Conservation (phyloP, 2,113 vertebrate genomes). For the Coptodon bakossiorum region DNA sequence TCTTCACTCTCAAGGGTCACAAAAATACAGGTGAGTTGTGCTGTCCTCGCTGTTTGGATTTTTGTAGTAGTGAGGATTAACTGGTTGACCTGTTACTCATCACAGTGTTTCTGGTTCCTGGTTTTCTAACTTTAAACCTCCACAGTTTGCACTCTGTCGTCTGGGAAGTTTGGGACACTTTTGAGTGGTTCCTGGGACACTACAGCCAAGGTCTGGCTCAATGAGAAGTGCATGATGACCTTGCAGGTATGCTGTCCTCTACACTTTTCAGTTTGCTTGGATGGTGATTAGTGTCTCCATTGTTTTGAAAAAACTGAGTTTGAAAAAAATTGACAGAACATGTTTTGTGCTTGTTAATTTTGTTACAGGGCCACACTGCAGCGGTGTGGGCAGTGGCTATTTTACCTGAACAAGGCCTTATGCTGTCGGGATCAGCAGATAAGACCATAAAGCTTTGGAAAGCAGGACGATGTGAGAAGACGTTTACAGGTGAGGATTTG, state of each 20-base stretch:
- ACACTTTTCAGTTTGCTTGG: background rate
- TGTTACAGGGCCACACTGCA: constrained; percentile 84
- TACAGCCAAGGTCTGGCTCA: constrained; percentile 95
- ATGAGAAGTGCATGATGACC: constrained; percentile 98
- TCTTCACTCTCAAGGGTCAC: constrained; percentile 87
- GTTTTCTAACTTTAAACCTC: background rate
- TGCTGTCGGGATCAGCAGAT: constrained; percentile 95
- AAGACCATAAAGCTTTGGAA: constrained; percentile 98
- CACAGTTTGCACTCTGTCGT: constrained; percentile 90
- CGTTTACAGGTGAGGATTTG: constrained; percentile 79
- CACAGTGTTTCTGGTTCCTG: background rate
- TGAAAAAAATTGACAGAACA: background rate
- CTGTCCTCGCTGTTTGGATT: fast-evolving
- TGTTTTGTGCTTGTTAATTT: background rate
- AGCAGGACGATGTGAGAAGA: constrained; percentile 91
- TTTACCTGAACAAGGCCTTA: constrained; percentile 91
- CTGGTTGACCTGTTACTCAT: background rate
- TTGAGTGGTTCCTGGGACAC: constrained; percentile 97
- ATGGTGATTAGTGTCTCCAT: background rate
- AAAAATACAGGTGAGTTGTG: constrained; percentile 84
- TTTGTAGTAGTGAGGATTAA: background rate
- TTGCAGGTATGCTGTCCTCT: constrained; percentile 77
- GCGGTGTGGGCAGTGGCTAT: constrained; percentile 95
- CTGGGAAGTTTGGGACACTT: constrained; percentile 94
- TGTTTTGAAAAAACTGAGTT: background rate